phyloP scores from a whole-genome alignment of 2,113 vertebrate genomes.

The Diglossa brunneiventris region DNA sequence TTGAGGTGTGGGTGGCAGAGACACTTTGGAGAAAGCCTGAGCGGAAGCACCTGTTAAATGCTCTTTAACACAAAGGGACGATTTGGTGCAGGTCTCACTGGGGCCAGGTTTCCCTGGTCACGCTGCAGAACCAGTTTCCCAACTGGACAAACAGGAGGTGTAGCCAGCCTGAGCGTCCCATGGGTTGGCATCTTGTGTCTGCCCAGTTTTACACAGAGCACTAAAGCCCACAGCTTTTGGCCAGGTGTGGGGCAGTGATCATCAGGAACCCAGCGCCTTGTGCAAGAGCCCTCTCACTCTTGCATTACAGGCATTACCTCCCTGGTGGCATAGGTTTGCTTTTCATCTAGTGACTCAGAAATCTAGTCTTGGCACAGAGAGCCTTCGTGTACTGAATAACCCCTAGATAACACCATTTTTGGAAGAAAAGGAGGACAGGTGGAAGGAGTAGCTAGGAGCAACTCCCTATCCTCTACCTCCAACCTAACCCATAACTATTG shows the following conservation, averaged over 20 bases:
- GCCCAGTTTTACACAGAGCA: not conserved
- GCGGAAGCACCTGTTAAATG: not conserved
- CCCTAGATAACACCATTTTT: not conserved
- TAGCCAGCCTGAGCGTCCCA: rapidly evolving
- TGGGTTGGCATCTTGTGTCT: not conserved
- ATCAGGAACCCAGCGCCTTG: rapidly evolving
- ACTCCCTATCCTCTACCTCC: not conserved
- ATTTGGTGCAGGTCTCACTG: rapidly evolving
- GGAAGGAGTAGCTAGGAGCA: not conserved
- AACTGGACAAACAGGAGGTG: not conserved
- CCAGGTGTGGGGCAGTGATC: not conserved
- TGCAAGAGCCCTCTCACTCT: not conserved
- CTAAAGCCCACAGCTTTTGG: not conserved
- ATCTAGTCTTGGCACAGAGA: not conserved
- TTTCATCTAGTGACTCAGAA: constrained; percentile 7
- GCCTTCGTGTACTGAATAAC: not conserved
- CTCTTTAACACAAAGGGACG: not conserved
- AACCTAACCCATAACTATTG: not conserved
- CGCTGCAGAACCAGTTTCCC: not conserved
- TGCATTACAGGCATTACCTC: not conserved
- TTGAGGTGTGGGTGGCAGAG: not conserved
- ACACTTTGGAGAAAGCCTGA: not conserved
- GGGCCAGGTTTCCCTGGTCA: not conserved
- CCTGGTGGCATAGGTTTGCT: not conserved
- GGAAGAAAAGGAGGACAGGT: not conserved